Base-by-base conservation (phyloP, 2,113 vertebrate genomes). In the Mirounga angustirostris region DNA sequence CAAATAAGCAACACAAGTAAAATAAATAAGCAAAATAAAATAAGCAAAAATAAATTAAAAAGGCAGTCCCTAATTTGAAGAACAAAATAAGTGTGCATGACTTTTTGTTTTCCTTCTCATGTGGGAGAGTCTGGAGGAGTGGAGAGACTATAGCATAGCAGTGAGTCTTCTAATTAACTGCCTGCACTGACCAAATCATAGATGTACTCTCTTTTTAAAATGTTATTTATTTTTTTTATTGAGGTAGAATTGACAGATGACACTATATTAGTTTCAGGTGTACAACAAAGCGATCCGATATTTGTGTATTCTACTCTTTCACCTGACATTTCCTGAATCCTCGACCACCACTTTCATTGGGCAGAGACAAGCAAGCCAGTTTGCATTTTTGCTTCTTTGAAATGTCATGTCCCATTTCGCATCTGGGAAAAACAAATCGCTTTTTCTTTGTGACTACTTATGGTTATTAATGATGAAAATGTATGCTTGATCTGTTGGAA, bases 401-500 rank as follows among this genome's bases (percentile, higher is more conserved):
- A 85, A 94, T 67, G 79, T 63, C 28, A 18, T 81, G 69, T 83
- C n/a, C 40, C 59, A 26, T 89, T 89, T 95, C 63, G 5, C 89
- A 43, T 61, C 46, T 50, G 21, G 33, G 91, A 65, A 79, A 76
- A 80, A 95, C 6, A 56, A 26, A 9, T 36, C 50, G 18, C 46
- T 83, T 85, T 10, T 84, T 84, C 76, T 40, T 91, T 83, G 50
- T 91, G 74, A 73, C 30, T 82, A 1, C n/a, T 5, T 73, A 5
- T 92, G 94, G 74, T 76, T 92, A 89, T 81, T 79, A 92, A 43
- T 81, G 65, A 84, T 83, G 58, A 61, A 52, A 28, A 71, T 28
- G 7, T 33, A 50, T 4, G 11, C 76, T 74, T 40, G 28, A 83
- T 76, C 33, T 91, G 5, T 50, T 88, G 67, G 52, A 85, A 61